phyloP scores from a whole-genome alignment of 2,113 vertebrate species.

The Bubo scandiacus region DNA sequence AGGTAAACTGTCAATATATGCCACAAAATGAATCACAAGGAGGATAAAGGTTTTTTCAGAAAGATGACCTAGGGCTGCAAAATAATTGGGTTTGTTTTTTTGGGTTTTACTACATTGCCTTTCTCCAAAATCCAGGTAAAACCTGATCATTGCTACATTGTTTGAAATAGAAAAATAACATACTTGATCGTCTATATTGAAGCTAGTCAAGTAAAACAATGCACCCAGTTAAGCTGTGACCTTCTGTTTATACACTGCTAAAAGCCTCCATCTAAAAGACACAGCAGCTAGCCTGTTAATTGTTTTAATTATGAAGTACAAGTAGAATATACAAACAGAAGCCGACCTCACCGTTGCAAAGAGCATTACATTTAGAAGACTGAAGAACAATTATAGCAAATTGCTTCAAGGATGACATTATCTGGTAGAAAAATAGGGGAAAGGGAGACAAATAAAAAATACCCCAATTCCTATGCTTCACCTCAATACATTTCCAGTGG shows the following conservation, averaged over 20 bases:
- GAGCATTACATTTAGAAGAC: background rate
- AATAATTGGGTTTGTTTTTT: background rate
- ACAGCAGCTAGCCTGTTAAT: background rate
- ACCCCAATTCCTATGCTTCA: background rate
- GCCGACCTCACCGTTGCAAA: background rate
- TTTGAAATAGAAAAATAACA: background rate
- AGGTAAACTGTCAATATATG: background rate
- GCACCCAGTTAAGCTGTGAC: background rate
- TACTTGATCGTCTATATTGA: background rate
- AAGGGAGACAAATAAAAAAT: background rate
- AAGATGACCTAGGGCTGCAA: background rate
- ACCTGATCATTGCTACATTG: background rate
- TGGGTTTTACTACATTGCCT: background rate
- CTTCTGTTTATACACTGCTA: background rate
- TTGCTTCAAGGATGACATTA: background rate
- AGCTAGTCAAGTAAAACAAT: background rate
- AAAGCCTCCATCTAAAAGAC: background rate
- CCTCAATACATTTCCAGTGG: background rate
- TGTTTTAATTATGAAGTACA: background rate
- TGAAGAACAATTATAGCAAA: background rate
- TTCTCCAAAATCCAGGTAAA: background rate
- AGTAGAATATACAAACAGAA: background rate
- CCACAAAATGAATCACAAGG: background rate
- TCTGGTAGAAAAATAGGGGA: background rate
- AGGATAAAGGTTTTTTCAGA: background rate